These are phyloP conservation scores for Oxystoma pomonae DNA, from an alignment of 2,888 invertebrate genomes.

Conservation along the genomic window DNA sequence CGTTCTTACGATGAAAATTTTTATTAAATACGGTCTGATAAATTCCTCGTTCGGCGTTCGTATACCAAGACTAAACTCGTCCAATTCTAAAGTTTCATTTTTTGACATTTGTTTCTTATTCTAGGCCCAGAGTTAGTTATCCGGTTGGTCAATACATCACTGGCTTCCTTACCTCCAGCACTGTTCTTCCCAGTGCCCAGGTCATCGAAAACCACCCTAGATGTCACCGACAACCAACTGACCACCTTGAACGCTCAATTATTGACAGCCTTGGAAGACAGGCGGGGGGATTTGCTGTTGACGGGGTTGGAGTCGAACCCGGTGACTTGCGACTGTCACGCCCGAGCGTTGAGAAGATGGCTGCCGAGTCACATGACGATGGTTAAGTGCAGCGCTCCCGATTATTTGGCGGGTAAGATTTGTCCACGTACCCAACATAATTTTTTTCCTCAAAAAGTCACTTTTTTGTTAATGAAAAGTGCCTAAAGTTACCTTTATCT, in stretches of 20 bases:
- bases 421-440: too few relatives aligned
- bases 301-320: slow-evolving; percentile 76
- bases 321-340: slow-evolving; percentile 80
- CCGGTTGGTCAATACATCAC: slow-evolving; percentile 75
- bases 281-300: slow-evolving; percentile 69
- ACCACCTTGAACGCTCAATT: slow-evolving; percentile 74
- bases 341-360: slow-evolving; percentile 76
- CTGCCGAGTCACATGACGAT: slow-evolving; percentile 62
- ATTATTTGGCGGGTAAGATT: slow-evolving; percentile 59
- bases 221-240: slow-evolving; percentile 74
- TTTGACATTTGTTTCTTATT: too few relatives aligned
- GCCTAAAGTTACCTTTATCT: too few relatives aligned
- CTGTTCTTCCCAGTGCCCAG: slow-evolving; percentile 83
- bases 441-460: too few relatives aligned
- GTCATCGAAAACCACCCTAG: slow-evolving; percentile 74
- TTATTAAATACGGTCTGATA: too few relatives aligned
- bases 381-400: slow-evolving; percentile 61
- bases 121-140: slow-evolving; percentile 62
- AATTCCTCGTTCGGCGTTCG: too few relatives aligned
- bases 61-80: too few relatives aligned
- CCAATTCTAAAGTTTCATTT: too few relatives aligned
- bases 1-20: too few relatives aligned
- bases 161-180: slow-evolving; percentile 73
- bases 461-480: too few relatives aligned
- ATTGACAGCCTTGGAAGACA: slow-evolving; percentile 75